Evolutionary conservation across 2,113 vertebrate species (phyloP), one percentile per base, ranked within the genome.

Genomic region (Notechis scutatus): DNA sequence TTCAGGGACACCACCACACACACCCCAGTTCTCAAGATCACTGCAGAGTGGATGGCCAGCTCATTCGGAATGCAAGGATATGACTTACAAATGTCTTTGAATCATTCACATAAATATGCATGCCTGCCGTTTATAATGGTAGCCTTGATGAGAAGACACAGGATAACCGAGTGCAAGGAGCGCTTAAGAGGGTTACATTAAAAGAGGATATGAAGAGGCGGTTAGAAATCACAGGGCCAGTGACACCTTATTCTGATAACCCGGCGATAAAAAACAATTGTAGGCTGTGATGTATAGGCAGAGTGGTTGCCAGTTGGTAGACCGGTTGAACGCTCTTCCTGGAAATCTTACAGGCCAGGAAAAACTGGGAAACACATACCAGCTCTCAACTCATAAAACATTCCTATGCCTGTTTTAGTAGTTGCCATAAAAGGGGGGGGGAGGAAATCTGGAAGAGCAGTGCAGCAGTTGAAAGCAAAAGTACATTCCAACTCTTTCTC

Each of bases 81-180:
- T 97, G 97, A 98, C 98, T 98, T 98, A 95, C 97, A 98, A 98
- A 98, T 94, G 97, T 95, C 97, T 98, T 98, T 98, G 98, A 97
- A 96, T 98, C 97, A 94, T 96, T 97, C 96, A 96, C 97, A 98
- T 98, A 97, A 98, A 98, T 98, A 98, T 98, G 96, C 96, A 98
- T 97, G 96, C 88, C 93, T 94, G 95, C 95, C 97, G 97, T 98
- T 97, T 98, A 98, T 98, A 98, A 98, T 96, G 97, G 97, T 97
- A 98, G 97, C 97, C 97, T 98, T 98, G 97, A 98, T 98, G 97
- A 98, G 97, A 98, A 98, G 97, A 97, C 96, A 97, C 93, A 96
- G 96, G 97, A 96, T 97, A 98, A 97, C 97, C 96, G 96, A 96
- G 95, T 96, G 94, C 96, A 94, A 96, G 97, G 94, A 97, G 97